Evolutionary conservation across 1,140 invertebrate genomes (phyloP).

Genomic region (Caenorhabditis inopinata): DNA sequence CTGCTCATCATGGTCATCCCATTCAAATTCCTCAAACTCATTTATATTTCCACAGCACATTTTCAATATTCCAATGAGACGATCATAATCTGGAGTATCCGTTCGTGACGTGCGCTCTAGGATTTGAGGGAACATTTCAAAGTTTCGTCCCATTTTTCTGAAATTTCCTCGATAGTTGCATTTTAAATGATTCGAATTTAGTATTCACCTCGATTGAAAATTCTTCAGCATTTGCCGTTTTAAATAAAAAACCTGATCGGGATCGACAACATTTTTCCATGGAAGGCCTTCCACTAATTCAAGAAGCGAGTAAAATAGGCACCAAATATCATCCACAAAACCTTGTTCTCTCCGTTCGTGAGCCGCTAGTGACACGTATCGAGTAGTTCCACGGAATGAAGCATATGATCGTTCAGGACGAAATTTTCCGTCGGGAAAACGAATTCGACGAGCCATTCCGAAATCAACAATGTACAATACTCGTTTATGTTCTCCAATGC

Average conservation of each 20-base stretch:
- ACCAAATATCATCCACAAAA: not conserved
- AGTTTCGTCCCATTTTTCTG: conserved; percentile 17
- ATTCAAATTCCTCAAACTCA: conserved; percentile 1
- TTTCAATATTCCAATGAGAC: not conserved
- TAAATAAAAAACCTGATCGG: not conserved
- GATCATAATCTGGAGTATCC: not conserved
- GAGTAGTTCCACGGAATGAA: conserved; percentile 80
- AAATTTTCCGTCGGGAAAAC: conserved; percentile 10
- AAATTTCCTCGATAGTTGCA: not conserved
- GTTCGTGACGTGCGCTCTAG: not conserved
- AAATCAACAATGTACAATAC: conserved; percentile 47
- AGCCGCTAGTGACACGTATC: conserved; percentile 96
- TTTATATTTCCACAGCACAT: not conserved
- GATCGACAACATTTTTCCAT: not conserved
- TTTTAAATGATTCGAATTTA: no score
- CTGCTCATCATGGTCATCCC: conserved; percentile 19
- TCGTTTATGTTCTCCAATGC: conserved; percentile 23
- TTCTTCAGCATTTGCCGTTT: not conserved
- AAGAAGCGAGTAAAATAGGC: not conserved
- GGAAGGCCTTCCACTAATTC: conserved; percentile 13
- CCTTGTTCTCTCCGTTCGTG: conserved; percentile 82
- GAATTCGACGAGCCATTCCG: conserved; percentile 49
- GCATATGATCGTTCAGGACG: conserved; percentile 45
- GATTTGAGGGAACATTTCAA: not conserved
- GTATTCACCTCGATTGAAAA: not conserved